A percentile compares a stretch with the other conserved stretches of the same genome.
phyloP scores from a whole-genome alignment of 2,797 vertebrate species.

The Takifugu ocellatus region DNA sequence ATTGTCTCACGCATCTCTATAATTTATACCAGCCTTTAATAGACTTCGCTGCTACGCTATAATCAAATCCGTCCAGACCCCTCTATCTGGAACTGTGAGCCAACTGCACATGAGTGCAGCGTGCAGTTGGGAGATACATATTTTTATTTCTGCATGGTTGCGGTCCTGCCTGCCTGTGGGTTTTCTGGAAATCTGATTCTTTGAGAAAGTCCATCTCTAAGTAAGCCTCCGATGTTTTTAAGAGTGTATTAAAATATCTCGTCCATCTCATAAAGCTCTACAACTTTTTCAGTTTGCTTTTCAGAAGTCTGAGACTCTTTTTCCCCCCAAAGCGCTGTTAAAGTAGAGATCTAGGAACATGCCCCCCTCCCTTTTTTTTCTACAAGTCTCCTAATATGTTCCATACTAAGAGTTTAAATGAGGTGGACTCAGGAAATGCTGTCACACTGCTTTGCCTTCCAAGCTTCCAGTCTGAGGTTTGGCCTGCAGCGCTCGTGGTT shows the following conservation, averaged over 20 bases:
- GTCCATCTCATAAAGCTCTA: slow-evolving; percentile 52
- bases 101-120: slow-evolving; percentile 42
- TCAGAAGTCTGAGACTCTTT: slow-evolving; percentile 53
- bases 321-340: slow-evolving; percentile 67
- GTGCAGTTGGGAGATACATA: slow-evolving; percentile 31
- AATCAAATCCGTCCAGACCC: slow-evolving; percentile 50
- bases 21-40: slow-evolving; percentile 52
- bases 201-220: slow-evolving; percentile 22
- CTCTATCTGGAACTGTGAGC: slow-evolving; percentile 47
- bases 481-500: slow-evolving; percentile 68
- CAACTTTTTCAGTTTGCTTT: slow-evolving; percentile 61
- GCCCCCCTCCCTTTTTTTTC: slow-evolving; percentile 51
- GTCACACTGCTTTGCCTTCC: slow-evolving; percentile 78
- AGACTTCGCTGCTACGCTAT: slow-evolving; percentile 48
- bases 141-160: slow-evolving; percentile 42
- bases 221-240: slow-evolving; percentile 42
- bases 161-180: slow-evolving; percentile 40
- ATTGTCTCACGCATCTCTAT: slow-evolving; percentile 40
- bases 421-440: slow-evolving; percentile 80
- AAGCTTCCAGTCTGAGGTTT: slow-evolving; percentile 77
- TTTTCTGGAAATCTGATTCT: slow-evolving; percentile 28
- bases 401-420: slow-evolving; percentile 85
- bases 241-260: slow-evolving; percentile 54
- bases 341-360: slow-evolving; percentile 73
- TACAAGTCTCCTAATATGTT: slow-evolving; percentile 77